Base-by-base conservation (phyloP, 2,888 invertebrate species). In the Lochmaea capreae region DNA sequence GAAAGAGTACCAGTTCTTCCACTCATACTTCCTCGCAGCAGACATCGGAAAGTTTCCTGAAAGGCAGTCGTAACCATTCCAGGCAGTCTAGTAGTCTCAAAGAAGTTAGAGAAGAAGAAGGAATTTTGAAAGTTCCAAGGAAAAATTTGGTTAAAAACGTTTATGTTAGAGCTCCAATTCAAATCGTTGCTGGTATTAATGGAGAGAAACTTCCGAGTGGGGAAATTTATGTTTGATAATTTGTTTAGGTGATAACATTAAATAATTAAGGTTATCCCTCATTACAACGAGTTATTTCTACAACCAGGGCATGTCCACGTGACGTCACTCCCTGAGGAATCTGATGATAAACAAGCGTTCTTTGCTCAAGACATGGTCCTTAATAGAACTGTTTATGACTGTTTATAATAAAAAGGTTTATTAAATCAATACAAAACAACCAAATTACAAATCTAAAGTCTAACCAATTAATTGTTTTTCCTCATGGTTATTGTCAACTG, bases 1-100 rank as follows among this genome's bases (percentile, higher is more conserved):
- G 93, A 75, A 90, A 91, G 79, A 92, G 92, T 73, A 93, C 93
- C 18, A 84, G 81, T 72, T 84, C 3, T 90, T 93, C 85, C 90
- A 91, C 78, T 89, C 92, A 52, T 39, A 91, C 92, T 0, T 92
- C 92, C 0, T 91, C 91, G 75, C 90, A 91, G 71, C 89, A 90
- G 59, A 90, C 89, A 0, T 89, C 90, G 0, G 91, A 91, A 71
- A 90, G 90, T 0, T 91, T 92, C 80, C 90, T 92, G 89, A 90
- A 90, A 80, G 91, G 91, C 79, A 86, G 91, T 78, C 86, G 87
- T 74, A 90, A 89, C 46, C 77, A 79, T 61, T 78, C 79, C 46
- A 77, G 77, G 71, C 81, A 81, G 70, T 82, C 83, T 1, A 84
- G 79, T 62, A 84, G 84, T 79, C 80, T 83, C n/a, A 84, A 83